Conservation (phyloP, 2,888 invertebrate genomes). For the Agrotis ipsilon region DNA sequence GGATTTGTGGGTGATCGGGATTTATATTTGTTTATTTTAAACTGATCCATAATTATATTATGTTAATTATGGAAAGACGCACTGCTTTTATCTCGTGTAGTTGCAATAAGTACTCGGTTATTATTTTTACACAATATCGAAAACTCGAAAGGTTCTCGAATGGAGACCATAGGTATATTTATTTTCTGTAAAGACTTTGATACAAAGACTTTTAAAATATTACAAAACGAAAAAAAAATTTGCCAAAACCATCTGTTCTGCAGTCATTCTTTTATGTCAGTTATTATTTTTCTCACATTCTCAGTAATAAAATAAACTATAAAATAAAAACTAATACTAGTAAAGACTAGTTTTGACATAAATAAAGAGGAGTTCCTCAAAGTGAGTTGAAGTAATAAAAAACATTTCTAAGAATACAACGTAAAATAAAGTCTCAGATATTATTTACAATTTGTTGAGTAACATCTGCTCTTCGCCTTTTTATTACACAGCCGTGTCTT, state of each 20-base stretch:
- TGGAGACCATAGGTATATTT: too few relatives aligned
- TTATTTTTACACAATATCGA: not conserved
- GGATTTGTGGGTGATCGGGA: not conserved
- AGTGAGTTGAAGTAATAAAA: not conserved
- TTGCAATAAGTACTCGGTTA: not conserved
- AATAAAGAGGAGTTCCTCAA: not conserved
- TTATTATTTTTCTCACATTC: not conserved
- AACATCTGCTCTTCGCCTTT: constrained; percentile 34
- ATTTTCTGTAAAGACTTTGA: too few relatives aligned
- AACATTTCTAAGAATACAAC: not conserved
- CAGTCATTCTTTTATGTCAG: not conserved
- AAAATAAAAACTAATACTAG: not conserved
- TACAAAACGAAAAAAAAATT: too few relatives aligned
- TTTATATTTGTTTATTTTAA: not conserved
- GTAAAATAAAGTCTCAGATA: not conserved
- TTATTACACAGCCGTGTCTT: constrained; percentile 39
- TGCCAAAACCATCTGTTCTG: too few relatives aligned
- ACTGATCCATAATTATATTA: not conserved
- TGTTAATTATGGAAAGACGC: not conserved
- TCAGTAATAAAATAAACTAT: not conserved
- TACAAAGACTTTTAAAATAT: too few relatives aligned
- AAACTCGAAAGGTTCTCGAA: too few relatives aligned
- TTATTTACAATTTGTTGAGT: constrained; percentile 8
- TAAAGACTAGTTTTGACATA: not conserved
- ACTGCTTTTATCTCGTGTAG: not conserved